Evolutionary conservation across 2,113 vertebrate genomes (phyloP).

Genomic region (Plestiodon gilberti): DNA sequence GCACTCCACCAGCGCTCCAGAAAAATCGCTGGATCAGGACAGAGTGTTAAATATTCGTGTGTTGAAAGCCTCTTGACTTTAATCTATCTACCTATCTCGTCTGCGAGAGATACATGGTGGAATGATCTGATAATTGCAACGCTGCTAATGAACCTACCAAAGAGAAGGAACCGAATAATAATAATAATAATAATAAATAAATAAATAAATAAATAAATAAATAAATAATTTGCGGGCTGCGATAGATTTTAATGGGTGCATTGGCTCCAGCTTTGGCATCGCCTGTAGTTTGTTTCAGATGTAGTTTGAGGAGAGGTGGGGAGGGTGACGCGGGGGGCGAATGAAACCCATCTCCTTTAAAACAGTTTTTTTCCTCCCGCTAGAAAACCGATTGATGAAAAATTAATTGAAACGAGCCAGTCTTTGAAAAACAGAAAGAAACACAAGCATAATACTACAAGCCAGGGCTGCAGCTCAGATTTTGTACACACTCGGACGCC

Average conservation of each 20-base stretch:
- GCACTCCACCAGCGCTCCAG: conserved; percentile 4
- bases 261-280: not conserved
- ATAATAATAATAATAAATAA: not conserved
- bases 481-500: conserved; percentile 9
- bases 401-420: conserved; percentile 67
- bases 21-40: not conserved
- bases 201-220: too few species aligned
- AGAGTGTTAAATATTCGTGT: not conserved
- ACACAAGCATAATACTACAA: not conserved
- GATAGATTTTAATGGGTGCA: too few species aligned
- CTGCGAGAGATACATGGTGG: not conserved
- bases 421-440: conserved; percentile 35
- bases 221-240: too few species aligned
- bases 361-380: conserved; percentile 51
- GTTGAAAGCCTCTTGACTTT: not conserved
- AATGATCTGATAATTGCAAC: not conserved
- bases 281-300: not conserved
- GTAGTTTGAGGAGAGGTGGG: not conserved
- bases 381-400: conserved; percentile 61
- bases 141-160: not conserved
- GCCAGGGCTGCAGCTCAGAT: not conserved
- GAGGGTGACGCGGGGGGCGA: not conserved
- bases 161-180: not conserved
- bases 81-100: not conserved
- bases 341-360: conserved; percentile 49